Conservation (phyloP, 2,797 vertebrate genomes). For the Poeciliopsis gracilis region DNA sequence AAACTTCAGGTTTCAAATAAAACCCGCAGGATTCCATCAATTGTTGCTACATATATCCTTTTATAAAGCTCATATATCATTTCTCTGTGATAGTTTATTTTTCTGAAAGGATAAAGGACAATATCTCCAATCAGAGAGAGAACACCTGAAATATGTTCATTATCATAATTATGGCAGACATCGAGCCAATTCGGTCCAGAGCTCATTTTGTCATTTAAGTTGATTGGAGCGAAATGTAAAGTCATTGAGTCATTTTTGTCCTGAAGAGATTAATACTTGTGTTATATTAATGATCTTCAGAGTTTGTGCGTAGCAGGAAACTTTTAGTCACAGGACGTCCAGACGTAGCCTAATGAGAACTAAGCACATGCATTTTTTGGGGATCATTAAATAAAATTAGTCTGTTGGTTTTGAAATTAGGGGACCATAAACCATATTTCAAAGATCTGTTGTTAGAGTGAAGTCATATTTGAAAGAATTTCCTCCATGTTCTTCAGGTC, state of each 20-base stretch:
- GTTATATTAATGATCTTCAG: conserved; percentile 12
- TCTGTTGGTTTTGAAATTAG: conserved; percentile 49
- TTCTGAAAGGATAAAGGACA: too few species aligned
- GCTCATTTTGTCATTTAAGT: background rate
- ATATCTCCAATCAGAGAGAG: background rate
- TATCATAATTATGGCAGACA: background rate
- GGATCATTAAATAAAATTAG: conserved; percentile 52
- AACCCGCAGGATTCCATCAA: background rate
- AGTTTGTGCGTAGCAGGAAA: conserved; percentile 22
- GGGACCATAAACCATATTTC: conserved; percentile 33
- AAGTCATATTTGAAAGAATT: conserved; percentile 29
- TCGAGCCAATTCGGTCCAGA: background rate
- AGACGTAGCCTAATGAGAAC: conserved; percentile 36
- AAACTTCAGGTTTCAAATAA: background rate
- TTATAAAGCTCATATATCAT: background rate
- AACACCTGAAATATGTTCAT: background rate
- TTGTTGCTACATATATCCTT: background rate
- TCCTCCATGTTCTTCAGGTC: background rate
- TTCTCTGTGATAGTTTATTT: background rate
- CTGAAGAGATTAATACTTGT: background rate
- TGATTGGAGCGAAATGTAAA: background rate
- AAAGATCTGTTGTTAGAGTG: conserved; percentile 10
- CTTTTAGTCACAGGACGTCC: conserved; percentile 41
- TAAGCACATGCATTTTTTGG: conserved; percentile 27
- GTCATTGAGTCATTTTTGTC: background rate